phyloP scores from a whole-genome alignment of 1,140 invertebrate species.

The Drosophila novamexicana region DNA sequence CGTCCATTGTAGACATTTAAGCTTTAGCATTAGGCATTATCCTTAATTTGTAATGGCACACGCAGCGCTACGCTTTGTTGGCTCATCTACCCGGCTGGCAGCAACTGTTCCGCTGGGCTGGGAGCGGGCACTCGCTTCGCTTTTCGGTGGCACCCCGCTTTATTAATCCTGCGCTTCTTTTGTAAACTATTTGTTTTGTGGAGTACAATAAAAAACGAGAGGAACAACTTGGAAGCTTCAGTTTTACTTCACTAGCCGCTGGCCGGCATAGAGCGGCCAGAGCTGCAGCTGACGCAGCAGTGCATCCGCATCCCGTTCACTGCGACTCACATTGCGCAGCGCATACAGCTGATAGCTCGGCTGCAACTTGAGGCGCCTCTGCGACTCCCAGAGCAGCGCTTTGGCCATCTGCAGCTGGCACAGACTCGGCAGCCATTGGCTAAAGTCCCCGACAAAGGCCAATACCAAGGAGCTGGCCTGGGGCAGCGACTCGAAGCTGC shows the following conservation, averaged over 20 bases:
- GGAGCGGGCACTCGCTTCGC: slow-evolving; percentile 52
- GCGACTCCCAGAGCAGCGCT: slow-evolving; percentile 69
- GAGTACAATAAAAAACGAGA: slow-evolving; percentile 70
- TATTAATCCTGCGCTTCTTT: slow-evolving; percentile 74
- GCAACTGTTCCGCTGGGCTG: slow-evolving; percentile 14
- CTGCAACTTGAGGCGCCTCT: slow-evolving; percentile 52
- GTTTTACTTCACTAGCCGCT: slow-evolving; percentile 28
- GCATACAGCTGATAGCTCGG: slow-evolving; percentile 46
- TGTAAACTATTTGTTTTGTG: slow-evolving; percentile 62
- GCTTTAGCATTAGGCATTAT: slow-evolving; percentile 64
- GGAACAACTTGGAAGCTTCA: slow-evolving; percentile 38
- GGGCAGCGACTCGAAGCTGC: slow-evolving; percentile 37
- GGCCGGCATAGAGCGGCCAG: slow-evolving; percentile 54
- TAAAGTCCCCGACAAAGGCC: slow-evolving; percentile 70
- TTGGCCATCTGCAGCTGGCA: slow-evolving; percentile 55
- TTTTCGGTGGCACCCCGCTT: slow-evolving; percentile 74
- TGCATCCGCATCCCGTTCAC: slow-evolving; percentile 36
- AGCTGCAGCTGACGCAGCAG: slow-evolving; percentile 39
- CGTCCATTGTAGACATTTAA: slow-evolving; percentile 16
- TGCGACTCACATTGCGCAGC: slow-evolving; percentile 38
- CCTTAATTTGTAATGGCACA: slow-evolving; percentile 49
- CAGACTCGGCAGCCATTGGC: slow-evolving; percentile 22
- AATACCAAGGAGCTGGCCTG: slow-evolving; percentile 60
- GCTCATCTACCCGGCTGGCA: slow-evolving; percentile 45
- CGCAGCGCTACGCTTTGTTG: slow-evolving; percentile 59